phyloP scores from a whole-genome alignment of 1,140 invertebrate genomes.

The Epicauta chinensis region DNA sequence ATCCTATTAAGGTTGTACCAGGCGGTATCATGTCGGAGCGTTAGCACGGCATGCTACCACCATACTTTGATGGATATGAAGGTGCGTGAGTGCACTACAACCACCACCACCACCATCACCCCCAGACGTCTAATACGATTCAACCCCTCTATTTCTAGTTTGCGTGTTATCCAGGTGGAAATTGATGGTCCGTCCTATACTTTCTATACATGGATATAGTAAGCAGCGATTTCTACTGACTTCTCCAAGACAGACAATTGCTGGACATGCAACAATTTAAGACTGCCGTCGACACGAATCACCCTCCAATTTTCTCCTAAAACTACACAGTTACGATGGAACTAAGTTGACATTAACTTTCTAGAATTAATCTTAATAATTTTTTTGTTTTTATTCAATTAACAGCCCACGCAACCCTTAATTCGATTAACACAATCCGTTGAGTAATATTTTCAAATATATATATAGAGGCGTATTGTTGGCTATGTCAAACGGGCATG shows the following conservation, averaged over 20 bases:
- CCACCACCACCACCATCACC: too few species aligned
- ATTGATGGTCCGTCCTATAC: constrained; percentile 8
- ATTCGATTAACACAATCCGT: too few species aligned
- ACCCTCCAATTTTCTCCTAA: too few species aligned
- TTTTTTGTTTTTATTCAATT: too few species aligned
- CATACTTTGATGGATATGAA: constrained; percentile 12
- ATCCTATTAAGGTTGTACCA: constrained; percentile 19
- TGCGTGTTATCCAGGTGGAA: constrained; percentile 14
- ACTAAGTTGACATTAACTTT: too few species aligned
- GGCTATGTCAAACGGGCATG: too few species aligned
- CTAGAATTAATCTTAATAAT: too few species aligned
- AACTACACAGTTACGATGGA: too few species aligned
- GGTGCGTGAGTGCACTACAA: constrained; percentile 9
- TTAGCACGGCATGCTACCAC: constrained; percentile 4
- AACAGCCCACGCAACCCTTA: too few species aligned
- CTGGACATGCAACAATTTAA: constrained; percentile 6
- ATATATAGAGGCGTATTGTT: too few species aligned
- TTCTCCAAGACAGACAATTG: constrained; percentile 14
- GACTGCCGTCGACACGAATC: constrained; percentile 1
- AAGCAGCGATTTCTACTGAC: constrained; percentile 8
- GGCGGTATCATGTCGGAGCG: constrained; percentile 13
- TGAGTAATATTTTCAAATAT: too few species aligned
- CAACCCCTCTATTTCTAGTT: neutral
- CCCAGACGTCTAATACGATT: too few species aligned
- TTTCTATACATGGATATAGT: neutral